phyloP scores from a whole-genome alignment of 1,140 invertebrate genomes.

The Solenopsis invicta region DNA sequence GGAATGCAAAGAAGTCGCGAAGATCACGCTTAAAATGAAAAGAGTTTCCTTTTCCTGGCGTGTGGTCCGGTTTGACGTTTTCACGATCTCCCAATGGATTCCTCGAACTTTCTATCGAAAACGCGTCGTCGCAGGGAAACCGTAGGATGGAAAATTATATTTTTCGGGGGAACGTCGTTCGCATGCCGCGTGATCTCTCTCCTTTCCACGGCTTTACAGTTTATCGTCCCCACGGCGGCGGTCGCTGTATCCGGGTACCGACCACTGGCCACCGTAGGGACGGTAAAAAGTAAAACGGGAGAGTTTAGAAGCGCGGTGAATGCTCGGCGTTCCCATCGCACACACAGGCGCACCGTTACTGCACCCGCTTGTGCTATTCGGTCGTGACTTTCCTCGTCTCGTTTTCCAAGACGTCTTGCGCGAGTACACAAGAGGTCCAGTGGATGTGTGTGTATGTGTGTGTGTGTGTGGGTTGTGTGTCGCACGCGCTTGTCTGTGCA shows the following conservation, averaged over 20 bases:
- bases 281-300: conserved; percentile 30
- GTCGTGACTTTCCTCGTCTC: conserved; percentile 60
- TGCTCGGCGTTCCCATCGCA: conserved; percentile 33
- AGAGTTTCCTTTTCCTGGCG: not conserved
- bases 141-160: not conserved
- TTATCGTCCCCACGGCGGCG: conserved; percentile 23
- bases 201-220: not conserved
- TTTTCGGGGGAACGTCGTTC: not conserved
- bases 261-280: conserved; percentile 16
- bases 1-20: not conserved
- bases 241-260: conserved; percentile 10
- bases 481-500: not conserved
- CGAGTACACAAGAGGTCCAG: conserved; percentile 53
- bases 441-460: not conserved
- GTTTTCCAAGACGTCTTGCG: conserved; percentile 37
- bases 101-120: not conserved
- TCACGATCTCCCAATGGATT: not conserved
- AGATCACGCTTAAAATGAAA: not conserved
- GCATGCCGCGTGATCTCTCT: not conserved
- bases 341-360: conserved; percentile 49
- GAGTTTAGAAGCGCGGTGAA: not conserved
- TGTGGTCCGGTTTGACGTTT: not conserved
- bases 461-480: no score
- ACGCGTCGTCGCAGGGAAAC: not conserved
- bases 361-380: conserved; percentile 56